Evolutionary conservation across 2,113 vertebrate genomes (phyloP), one percentile per base, ranked within the genome.

Genomic region (Dicentrarchus labrax): DNA sequence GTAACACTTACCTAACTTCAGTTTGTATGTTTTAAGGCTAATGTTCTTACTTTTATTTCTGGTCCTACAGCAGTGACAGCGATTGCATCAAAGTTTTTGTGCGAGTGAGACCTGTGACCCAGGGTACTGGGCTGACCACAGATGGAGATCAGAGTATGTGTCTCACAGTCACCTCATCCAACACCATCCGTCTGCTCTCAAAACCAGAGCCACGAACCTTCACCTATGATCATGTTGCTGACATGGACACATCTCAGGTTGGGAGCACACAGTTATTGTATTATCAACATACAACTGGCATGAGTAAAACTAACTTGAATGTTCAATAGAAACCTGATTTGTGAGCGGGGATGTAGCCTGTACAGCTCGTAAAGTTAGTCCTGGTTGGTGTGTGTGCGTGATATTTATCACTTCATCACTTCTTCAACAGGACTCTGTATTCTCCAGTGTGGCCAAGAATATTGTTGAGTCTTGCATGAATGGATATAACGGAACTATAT

Each of bases 401-500:
- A 30, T 30, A 30, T 30, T 30, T 30, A 30, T 30, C 30, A 30
- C 30, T 30, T 30, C 30, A 30, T 30, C 30, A 30, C 30, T 30
- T 82, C 15, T 78, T 68, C 53, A 59, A 79, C 88, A 99, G 98
- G 98, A 99, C 64, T 96, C 97, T 2, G 96, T 99, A 1, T 99
- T 99, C 91, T 96, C 96, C 78, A 94, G 89, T 30, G 98, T 98
- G 88, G 98, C 96, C 77, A 98, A 97, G 94, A 96, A 94, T 88
- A 98, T 99, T 61, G 97, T 99, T 87, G 97, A 99, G 86, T 99
- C 97, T 5, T 99, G 97, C 75, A 97, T 99, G 94, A 98, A 97
- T 59, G 98, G 98, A 75, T 99, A 99, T 87, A 99, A 99, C 36
- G 98, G 98, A 24, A 99, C 98, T 72, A 98, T 99, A 92, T 99